Base-by-base conservation (phyloP, 1,140 invertebrate genomes). In the Ips nitidus region DNA sequence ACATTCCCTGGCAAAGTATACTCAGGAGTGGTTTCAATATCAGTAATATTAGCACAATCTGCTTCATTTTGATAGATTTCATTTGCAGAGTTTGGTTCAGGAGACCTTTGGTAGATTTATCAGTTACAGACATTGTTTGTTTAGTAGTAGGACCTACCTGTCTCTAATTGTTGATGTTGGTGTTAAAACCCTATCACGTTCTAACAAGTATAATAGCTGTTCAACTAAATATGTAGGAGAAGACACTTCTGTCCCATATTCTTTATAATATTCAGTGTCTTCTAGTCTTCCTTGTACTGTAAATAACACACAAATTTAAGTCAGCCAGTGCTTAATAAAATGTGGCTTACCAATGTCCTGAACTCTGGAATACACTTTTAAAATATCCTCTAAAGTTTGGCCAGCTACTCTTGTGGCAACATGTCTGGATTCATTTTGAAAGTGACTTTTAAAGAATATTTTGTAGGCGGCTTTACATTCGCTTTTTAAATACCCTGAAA, bases 11-110 rank as follows among this genome's bases (percentile, higher is more conserved):
- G 73, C 3, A 74, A 40, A 38, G 53, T 58, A 66, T 74, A 64
- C 62, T 63, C 67, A 40, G 73, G 73, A 45, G 73, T 74, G 42
- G 73, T 59, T 71, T 74, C 73, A 41, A 71, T 53, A 65, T 71
- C 67, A n/a, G 42, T 58, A 22, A 22, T 22, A 22, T 22, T 22
- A 22, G 22, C 22, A 22, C 22, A 22, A 22, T 22, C 22, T 22
- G 22, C 22, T 22, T 22, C 22, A 22, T 22, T 22, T 22, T 22
- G 22, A 22, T 22, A 22, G 22, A 22, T 22, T 22, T 22, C 22
- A 22, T 22, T 22, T 22, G 22, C 22, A 22, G 22, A 22, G 22
- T 0, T 22, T 22, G 22, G 22, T 22, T 22, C 22, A 22, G 22
- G 22, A 22, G 22, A 22, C 22, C 22, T 22, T 22, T 22, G 22